Base-by-base conservation (phyloP, 1,140 invertebrate genomes). In the Sycobia sp. region DNA sequence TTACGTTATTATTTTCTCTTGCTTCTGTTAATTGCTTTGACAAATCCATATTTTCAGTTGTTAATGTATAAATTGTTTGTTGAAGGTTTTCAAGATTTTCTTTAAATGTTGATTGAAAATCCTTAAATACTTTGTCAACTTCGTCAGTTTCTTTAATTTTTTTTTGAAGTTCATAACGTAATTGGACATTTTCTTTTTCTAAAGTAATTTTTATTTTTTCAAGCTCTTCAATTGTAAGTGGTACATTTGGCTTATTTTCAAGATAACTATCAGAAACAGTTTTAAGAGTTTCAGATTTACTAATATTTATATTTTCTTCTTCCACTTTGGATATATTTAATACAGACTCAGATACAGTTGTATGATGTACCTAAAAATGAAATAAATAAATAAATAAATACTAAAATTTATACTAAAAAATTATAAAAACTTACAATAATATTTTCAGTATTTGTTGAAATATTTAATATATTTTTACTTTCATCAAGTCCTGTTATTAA, bases 21-120 rank as follows among this genome's bases (percentile, higher is more conserved):
- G 75, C 71, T 0, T 53, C 50, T 0, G 53, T 66, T 10, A 80
- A 66, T 67, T 75, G 73, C 1, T 43, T 70, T 10, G 71, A 65
- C 29, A 77, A 60, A 4, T 76, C 74, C 13, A 65, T 67, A 65
- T 81, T 81, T 55, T 81, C 79, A 3, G 59, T 73, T 2, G 67
- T 78, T 7, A 81, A 62, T 11, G 68, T 23, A 50, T 51, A 58
- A 54, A 81, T 66, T 0, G 77, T 78, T 57, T 73, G 38, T 22
- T 76, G 46, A 4, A 81, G 54, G 5, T 68, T 70, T 20, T 69
- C 63, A 32, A 80, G 73, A 25, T 68, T 74, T 2, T 66, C 32
- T 58, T 73, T 78, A n/a, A n/a, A n/a, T n/a, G n/a, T n/a, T n/a
- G n/a, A n/a, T n/a, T n/a, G n/a, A 11, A 81, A 67, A 13, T 69